Evolutionary conservation across 2,888 invertebrate species (phyloP).

Genomic region (Notodonta ziczac): DNA sequence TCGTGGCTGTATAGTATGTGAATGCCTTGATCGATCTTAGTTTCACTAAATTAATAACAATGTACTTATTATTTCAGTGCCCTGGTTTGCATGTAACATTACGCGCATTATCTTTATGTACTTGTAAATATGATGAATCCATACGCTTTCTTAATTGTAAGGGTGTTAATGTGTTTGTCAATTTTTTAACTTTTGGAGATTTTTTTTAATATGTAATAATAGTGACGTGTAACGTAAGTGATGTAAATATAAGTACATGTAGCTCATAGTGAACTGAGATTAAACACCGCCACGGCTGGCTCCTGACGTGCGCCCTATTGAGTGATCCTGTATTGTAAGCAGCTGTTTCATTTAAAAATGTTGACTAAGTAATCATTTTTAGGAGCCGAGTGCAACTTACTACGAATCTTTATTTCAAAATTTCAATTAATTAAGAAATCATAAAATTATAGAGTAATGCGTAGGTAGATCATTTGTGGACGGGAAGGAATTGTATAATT

Average conservation of each 20-base stretch:
- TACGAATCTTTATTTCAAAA: conserved; percentile 26
- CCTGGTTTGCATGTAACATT: conserved; percentile 75
- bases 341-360: conserved; percentile 15
- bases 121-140: conserved; percentile 82
- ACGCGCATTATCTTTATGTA: conserved; percentile 66
- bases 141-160: conserved; percentile 83
- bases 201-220: conserved; percentile 63
- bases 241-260: conserved; percentile 63
- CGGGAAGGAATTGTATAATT: conserved; percentile 4
- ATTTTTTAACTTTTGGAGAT: conserved; percentile 79
- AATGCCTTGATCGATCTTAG: conserved; percentile 41
- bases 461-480: conserved; percentile 12
- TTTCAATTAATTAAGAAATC: conserved; percentile 22
- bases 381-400: conserved; percentile 26
- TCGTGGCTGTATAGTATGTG: conserved; percentile 28
- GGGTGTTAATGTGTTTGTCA: conserved; percentile 83
- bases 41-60: conserved; percentile 45
- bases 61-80: conserved; percentile 78
- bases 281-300: conserved; percentile 52
- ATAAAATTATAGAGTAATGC: conserved; percentile 17
- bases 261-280: conserved; percentile 69
- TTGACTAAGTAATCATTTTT: conserved; percentile 13
- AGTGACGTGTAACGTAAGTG: conserved; percentile 57
- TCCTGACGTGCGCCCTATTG: conserved; percentile 53
- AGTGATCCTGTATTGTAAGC: conserved; percentile 29